Percentiles rank a stretch among this genome's conserved stretches.
phyloP scores from a whole-genome alignment of 2,113 vertebrate species.

The human (Homo sapiens) region DNA sequence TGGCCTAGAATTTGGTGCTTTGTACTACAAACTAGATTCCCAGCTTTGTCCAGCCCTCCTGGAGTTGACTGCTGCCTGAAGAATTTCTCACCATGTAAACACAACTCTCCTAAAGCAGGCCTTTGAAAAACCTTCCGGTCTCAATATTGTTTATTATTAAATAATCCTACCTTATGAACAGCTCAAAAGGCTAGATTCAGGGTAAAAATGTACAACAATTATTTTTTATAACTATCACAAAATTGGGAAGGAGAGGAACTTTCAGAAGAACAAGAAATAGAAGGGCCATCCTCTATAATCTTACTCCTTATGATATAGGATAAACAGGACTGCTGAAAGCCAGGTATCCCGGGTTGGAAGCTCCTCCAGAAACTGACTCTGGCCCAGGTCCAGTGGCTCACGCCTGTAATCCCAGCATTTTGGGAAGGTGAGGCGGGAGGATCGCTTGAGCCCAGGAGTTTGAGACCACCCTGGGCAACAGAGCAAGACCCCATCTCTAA shows the following conservation, averaged over 20 bases:
- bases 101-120: constrained; percentile 23
- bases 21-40: constrained; percentile 58
- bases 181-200: not conserved
- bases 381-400: too few species aligned
- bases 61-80: constrained; percentile 10
- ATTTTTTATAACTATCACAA: constrained; percentile 28
- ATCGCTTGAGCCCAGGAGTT: too few species aligned
- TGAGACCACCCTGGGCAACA: too few species aligned
- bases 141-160: constrained; percentile 45
- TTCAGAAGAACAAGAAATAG: not conserved
- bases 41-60: constrained; percentile 47
- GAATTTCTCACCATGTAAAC: constrained; percentile 46
- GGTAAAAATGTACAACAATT: not conserved
- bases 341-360: not conserved
- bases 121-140: not conserved
- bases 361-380: not conserved
- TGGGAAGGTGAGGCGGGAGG: too few species aligned
- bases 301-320: not conserved
- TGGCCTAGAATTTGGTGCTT: constrained; percentile 40
- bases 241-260: constrained; percentile 20
- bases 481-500: too few species aligned
- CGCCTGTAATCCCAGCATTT: too few species aligned
- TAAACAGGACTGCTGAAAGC: not conserved
- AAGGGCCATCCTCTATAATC: not conserved
- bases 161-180: constrained; percentile 15